Percentiles rank a stretch among this genome's conserved stretches.
Conservation (phyloP, 2,797 vertebrate genomes). For the Glyptemys insculpta region DNA sequence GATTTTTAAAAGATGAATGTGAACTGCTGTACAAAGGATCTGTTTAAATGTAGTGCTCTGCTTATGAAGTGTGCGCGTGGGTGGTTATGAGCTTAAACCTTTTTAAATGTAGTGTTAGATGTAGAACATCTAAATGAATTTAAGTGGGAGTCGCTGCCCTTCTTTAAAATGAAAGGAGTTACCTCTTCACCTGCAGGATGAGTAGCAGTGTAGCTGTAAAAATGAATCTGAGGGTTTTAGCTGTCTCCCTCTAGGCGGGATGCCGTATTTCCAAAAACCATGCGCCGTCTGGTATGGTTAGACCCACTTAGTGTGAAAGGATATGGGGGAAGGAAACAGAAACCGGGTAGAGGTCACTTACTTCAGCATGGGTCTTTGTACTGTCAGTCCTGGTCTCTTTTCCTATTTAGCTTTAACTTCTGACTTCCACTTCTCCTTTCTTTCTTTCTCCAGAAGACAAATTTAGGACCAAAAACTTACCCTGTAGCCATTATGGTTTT, state of each 20-base stretch:
- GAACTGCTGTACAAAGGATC: neutral
- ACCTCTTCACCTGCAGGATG: neutral
- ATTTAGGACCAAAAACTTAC: neutral
- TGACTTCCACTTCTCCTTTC: neutral
- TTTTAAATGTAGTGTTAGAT: neutral
- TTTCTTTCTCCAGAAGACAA: conserved; percentile 3
- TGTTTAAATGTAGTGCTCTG: neutral
- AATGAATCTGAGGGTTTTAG: accelerated
- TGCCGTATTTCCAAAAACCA: accelerated
- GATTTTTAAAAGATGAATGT: neutral
- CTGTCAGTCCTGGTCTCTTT: neutral
- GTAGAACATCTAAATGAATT: neutral
- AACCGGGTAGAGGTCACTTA: neutral
- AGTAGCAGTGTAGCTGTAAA: neutral
- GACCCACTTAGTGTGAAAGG: neutral
- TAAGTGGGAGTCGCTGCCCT: neutral
- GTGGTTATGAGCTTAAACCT: conserved; percentile 11
- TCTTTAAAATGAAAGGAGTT: neutral
- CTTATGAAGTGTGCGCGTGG: neutral
- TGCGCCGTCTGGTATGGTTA: accelerated
- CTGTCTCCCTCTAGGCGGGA: neutral
- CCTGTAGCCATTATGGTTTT: neutral
- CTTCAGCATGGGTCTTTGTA: neutral
- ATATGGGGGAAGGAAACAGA: neutral
- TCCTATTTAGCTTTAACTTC: conserved; percentile 19